Conservation (phyloP, 2,113 vertebrate species). For the Pelusios castaneus region DNA sequence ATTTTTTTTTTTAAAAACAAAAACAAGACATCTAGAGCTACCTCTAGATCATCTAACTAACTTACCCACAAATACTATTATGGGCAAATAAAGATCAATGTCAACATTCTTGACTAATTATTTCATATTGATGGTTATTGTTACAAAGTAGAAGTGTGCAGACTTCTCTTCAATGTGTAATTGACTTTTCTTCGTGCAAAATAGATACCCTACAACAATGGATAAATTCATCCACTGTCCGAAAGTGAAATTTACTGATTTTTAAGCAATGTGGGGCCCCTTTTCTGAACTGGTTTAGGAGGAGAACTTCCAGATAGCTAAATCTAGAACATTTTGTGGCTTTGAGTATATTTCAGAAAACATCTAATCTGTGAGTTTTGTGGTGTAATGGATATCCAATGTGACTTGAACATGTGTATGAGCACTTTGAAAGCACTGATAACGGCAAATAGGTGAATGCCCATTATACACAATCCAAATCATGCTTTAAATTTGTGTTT, state of each 20-base stretch:
- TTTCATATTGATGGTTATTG: background rate
- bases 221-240: background rate
- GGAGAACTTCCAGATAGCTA: background rate
- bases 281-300: background rate
- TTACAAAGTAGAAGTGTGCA: background rate
- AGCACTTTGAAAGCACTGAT: background rate
- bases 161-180: background rate
- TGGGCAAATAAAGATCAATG: fast-evolving
- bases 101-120: background rate
- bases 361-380: background rate
- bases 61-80: too few relatives aligned
- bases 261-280: background rate
- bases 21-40: background rate
- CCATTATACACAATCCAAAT: background rate
- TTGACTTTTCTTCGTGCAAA: background rate
- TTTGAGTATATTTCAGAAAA: background rate
- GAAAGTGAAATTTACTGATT: background rate
- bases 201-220: background rate
- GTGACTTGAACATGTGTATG: background rate
- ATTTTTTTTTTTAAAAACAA: background rate
- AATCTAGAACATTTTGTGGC: background rate
- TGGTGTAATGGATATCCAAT: background rate
- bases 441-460: background rate
- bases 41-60: background rate
- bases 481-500: conserved; percentile 4